These are phyloP conservation scores for Ptyas mucosa DNA, from an alignment of 2,113 vertebrate species.

Conservation along the genomic window DNA sequence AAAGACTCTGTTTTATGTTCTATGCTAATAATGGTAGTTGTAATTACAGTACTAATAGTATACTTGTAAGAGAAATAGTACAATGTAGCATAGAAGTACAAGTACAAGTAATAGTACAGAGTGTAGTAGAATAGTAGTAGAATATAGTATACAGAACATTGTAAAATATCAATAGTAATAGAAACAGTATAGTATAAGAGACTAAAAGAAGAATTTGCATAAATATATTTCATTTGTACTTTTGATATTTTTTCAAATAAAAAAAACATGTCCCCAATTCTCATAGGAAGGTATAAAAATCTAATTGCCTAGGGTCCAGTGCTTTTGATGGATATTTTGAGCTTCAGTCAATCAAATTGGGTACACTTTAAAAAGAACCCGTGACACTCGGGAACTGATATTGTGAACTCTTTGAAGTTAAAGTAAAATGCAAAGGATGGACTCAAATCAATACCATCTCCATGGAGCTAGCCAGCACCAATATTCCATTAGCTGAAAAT, in stretches of 20 bases:
- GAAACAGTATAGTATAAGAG: neutral
- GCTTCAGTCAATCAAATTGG: neutral
- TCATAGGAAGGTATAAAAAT: neutral
- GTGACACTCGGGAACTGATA: neutral
- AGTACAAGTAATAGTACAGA: neutral
- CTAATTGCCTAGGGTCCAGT: neutral
- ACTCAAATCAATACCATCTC: conserved; percentile 18
- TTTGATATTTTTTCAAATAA: neutral
- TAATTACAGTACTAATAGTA: neutral
- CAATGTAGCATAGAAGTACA: neutral
- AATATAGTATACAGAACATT: neutral
- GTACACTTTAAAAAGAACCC: neutral
- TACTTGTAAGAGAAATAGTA: neutral
- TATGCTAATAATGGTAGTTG: neutral
- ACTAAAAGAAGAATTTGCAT: neutral
- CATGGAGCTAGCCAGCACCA: conserved; percentile 2
- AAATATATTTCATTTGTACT: neutral
- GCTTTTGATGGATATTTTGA: neutral
- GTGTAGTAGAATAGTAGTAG: neutral
- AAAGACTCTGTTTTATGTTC: neutral
- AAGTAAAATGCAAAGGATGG: neutral
- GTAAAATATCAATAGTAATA: neutral
- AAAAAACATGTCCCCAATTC: neutral
- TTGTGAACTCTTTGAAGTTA: conserved; percentile 41
- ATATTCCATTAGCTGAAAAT: conserved; percentile 7